phyloP scores from a whole-genome alignment of 2,113 vertebrate genomes.

The Columba janthina region DNA sequence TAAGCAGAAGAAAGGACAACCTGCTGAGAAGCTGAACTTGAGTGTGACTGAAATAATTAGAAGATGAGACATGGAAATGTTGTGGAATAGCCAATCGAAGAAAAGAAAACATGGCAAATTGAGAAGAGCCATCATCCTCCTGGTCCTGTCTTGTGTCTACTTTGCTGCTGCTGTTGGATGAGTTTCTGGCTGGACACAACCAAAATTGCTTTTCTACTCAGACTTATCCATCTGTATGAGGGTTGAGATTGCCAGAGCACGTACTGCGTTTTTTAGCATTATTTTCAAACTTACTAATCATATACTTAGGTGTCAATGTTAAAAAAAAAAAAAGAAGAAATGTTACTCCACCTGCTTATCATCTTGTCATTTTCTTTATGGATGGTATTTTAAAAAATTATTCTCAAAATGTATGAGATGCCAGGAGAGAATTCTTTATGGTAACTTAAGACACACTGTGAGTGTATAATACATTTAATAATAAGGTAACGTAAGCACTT shows the following conservation, averaged over 20 bases:
- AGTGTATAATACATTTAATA: constrained; percentile 1
- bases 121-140: neutral
- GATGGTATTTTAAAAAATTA: neutral
- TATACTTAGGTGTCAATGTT: neutral
- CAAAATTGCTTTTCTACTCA: neutral
- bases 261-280: neutral
- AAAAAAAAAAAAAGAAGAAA: neutral
- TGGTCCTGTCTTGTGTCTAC: neutral
- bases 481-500: neutral
- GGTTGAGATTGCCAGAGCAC: neutral
- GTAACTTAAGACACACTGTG: neutral
- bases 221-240: neutral
- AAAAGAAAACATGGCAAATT: neutral
- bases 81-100: neutral
- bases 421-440: neutral
- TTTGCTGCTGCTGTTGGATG: neutral
- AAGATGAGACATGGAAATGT: neutral
- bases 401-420: neutral
- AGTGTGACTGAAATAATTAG: neutral
- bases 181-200: neutral
- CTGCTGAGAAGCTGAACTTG: neutral
- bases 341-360: neutral
- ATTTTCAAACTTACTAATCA: constrained; percentile 31
- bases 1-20: neutral
- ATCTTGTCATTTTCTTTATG: constrained; percentile 16